These are phyloP conservation scores for Arion vulgaris DNA, from an alignment of 1,140 invertebrate genomes.

Conservation along the genomic window DNA sequence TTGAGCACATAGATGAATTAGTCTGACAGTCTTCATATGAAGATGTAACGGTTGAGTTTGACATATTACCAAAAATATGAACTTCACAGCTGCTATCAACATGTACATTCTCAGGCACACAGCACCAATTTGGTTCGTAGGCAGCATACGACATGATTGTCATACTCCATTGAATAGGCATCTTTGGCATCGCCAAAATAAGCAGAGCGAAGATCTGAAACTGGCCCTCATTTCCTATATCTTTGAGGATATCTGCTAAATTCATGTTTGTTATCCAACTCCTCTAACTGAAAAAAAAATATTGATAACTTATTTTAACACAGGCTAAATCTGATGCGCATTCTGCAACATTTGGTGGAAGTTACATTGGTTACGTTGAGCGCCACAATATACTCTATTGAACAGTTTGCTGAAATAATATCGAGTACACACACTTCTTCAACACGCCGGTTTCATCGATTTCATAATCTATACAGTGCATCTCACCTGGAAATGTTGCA, in stretches of 20 bases:
- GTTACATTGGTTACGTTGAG: too few relatives aligned
- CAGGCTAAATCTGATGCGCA: too few relatives aligned
- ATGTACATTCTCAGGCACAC: not conserved
- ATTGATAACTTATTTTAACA: too few relatives aligned
- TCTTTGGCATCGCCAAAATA: conserved; percentile 23
- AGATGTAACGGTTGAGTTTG: not conserved
- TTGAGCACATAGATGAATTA: not conserved
- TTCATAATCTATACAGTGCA: too few relatives aligned
- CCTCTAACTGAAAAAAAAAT: too few relatives aligned
- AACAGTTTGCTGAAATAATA: too few relatives aligned
- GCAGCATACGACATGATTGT: conserved; percentile 19
- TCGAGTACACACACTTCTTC: too few relatives aligned
- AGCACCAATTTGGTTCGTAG: conserved; percentile 12
- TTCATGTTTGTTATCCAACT: too few relatives aligned
- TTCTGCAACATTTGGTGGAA: too few relatives aligned
- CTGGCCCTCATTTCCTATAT: conserved; percentile 19
- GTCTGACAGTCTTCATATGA: not conserved
- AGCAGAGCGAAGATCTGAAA: conserved; percentile 12
- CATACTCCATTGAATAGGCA: conserved; percentile 32
- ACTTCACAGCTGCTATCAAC: not conserved
- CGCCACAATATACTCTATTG: too few relatives aligned
- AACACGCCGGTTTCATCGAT: too few relatives aligned
- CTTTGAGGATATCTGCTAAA: conserved; percentile 20
- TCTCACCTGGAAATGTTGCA: too few relatives aligned
- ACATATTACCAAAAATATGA: not conserved